These are phyloP conservation scores for Takifugu rubripes DNA, from an alignment of 2,797 vertebrate genomes.

Conservation along the genomic window DNA sequence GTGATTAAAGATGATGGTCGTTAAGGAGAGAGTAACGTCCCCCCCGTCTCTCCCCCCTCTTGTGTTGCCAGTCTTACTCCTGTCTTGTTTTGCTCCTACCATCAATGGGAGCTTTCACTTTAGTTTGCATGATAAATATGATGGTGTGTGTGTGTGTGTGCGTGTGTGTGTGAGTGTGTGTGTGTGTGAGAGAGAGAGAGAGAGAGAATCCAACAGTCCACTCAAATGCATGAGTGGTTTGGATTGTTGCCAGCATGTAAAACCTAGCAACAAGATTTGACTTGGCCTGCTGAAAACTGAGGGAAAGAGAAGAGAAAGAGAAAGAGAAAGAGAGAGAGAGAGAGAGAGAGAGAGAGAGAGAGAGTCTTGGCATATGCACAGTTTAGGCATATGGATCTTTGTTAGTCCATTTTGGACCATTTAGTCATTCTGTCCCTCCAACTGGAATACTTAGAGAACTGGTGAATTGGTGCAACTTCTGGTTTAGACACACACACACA, in stretches of 20 bases:
- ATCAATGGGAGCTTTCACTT: conserved; percentile 64
- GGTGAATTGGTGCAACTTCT: conserved; percentile 69
- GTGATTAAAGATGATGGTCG: conserved; percentile 58
- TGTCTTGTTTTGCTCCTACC: conserved; percentile 30
- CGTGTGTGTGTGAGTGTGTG: conserved; percentile 23
- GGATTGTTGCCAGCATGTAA: conserved; percentile 70
- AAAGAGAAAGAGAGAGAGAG: conserved; percentile 27
- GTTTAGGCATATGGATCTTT: conserved; percentile 76
- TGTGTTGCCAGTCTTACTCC: conserved; percentile 25
- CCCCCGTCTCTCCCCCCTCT: conserved; percentile 12
- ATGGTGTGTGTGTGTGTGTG: conserved; percentile 34
- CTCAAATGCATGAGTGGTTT: conserved; percentile 71
- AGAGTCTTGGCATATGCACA: conserved; percentile 63
- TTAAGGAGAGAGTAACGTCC: conserved; percentile 50
- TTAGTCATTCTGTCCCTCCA: conserved; percentile 74
- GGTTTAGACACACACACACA: conserved; percentile 43
- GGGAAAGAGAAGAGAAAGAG: conserved; percentile 16
- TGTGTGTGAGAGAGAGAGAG: conserved; percentile 19
- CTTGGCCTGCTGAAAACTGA: conserved; percentile 47
- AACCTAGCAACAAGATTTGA: conserved; percentile 77
- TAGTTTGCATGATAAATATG: conserved; percentile 72
- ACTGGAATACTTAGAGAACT: conserved; percentile 74
- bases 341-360: conserved; percentile 26
- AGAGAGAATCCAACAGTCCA: conserved; percentile 62
- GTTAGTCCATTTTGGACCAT: conserved; percentile 74